Evolutionary conservation across 2,113 vertebrate species (phyloP).

Genomic region (Osmerus mordax): DNA sequence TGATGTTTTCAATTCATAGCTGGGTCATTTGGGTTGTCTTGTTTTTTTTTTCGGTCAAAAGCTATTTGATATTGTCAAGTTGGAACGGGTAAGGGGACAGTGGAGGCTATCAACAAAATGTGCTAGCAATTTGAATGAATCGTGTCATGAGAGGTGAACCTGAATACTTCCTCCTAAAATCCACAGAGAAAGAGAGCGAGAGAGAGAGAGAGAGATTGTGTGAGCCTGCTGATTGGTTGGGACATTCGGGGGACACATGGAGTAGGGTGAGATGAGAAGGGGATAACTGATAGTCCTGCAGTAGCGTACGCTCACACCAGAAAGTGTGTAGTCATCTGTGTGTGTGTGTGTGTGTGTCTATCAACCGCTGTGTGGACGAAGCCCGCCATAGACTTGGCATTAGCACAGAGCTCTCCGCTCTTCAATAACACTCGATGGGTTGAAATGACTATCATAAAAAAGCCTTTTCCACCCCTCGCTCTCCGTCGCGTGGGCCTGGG

Average conservation of each 20-base stretch:
- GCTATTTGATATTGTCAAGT: constrained; percentile 47
- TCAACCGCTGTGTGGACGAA: constrained; percentile 34
- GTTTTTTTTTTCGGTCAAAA: constrained; percentile 41
- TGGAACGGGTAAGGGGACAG: constrained; percentile 45
- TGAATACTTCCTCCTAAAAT: constrained; percentile 53
- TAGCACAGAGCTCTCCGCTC: constrained; percentile 50
- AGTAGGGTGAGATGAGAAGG: constrained; percentile 52
- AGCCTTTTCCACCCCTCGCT: constrained; percentile 25
- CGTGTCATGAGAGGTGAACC: constrained; percentile 44
- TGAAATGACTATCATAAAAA: constrained; percentile 51
- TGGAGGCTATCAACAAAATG: constrained; percentile 33
- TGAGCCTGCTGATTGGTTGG: constrained; percentile 22
- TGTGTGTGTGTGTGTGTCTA: constrained; percentile 36
- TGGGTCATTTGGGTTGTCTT: constrained; percentile 61
- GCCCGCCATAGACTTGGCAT: constrained; percentile 57
- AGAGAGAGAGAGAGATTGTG: constrained; percentile 26
- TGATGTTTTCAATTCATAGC: constrained; percentile 57
- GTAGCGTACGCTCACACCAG: constrained; percentile 57
- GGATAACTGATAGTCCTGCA: constrained; percentile 59
- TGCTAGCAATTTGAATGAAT: constrained; percentile 17
- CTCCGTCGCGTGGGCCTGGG: constrained; percentile 32
- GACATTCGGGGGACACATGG: constrained; percentile 57
- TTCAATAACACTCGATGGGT: constrained; percentile 48
- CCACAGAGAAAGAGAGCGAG: constrained; percentile 24
- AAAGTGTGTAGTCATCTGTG: constrained; percentile 35